phyloP scores from a whole-genome alignment of 37 sponge, comb jelly and placozoan species.

The Lycopodina hypogea region DNA sequence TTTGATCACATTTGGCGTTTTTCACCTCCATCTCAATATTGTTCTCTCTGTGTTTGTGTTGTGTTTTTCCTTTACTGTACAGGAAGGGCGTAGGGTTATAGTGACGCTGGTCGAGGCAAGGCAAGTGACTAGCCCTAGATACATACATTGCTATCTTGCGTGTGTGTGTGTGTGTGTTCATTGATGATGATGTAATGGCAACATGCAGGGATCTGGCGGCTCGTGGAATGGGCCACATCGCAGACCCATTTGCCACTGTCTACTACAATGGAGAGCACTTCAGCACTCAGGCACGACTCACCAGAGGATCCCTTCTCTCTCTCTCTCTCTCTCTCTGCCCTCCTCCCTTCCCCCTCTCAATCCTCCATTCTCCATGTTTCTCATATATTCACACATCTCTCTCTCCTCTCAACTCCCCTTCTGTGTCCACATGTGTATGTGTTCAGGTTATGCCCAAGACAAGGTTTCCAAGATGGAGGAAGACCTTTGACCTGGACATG shows the following conservation, averaged over 20 bases:
- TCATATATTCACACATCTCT: not conserved
- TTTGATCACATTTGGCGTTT: too few species aligned
- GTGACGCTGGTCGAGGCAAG: slow-evolving; percentile 58
- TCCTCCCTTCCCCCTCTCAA: not conserved
- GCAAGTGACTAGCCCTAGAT: too few species aligned
- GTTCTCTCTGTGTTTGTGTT: too few species aligned
- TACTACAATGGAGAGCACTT: slow-evolving; percentile 42
- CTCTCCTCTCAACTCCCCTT: not conserved
- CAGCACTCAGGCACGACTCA: slow-evolving; percentile 40
- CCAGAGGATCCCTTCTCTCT: not conserved
- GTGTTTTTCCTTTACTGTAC: not conserved
- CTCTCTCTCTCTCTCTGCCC: slow-evolving; percentile 8
- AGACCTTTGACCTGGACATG: slow-evolving; percentile 52
- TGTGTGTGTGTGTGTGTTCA: slow-evolving; percentile 12
- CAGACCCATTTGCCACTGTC: slow-evolving; percentile 73
- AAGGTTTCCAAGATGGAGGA: slow-evolving; percentile 75
- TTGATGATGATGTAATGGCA: slow-evolving; percentile 2
- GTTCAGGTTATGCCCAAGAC: slow-evolving; percentile 71
- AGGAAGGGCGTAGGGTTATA: slow-evolving; percentile 2
- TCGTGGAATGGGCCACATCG: slow-evolving; percentile 53
- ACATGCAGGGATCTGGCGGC: slow-evolving; percentile 75
- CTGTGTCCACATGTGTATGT: not conserved
- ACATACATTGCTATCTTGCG: not conserved
- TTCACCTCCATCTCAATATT: too few species aligned
- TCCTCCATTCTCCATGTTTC: not conserved